A percentile compares a stretch with the other conserved stretches of the same genome.
Evolutionary conservation across 1,140 invertebrate genomes (phyloP).

Genomic region (Nephotettix cincticeps): DNA sequence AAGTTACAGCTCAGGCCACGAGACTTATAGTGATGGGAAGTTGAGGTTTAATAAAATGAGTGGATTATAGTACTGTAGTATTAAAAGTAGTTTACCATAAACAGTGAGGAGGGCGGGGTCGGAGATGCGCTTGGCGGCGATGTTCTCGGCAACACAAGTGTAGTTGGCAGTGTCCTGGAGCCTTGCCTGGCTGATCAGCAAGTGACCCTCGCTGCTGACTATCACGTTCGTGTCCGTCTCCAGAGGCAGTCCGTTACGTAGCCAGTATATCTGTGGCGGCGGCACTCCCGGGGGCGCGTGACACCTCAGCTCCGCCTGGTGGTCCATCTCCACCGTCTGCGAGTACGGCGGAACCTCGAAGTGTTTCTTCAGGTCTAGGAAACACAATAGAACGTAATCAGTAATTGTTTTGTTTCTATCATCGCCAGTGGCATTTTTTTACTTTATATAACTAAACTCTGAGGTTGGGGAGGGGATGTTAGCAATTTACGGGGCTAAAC

Average conservation of each 20-base stretch:
- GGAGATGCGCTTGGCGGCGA: constrained; percentile 82
- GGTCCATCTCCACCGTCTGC: constrained; percentile 78
- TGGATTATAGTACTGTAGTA: no score
- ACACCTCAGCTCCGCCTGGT: constrained; percentile 84
- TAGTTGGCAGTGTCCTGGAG: constrained; percentile 92
- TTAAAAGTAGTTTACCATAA: constrained; percentile 88
- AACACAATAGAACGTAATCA: no score
- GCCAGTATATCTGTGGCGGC: constrained; percentile 69
- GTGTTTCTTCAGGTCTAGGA: constrained; percentile 81
- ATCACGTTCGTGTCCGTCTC: constrained; percentile 42
- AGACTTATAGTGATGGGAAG: no score
- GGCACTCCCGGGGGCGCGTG: constrained; percentile 85
- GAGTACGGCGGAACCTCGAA: constrained; percentile 80
- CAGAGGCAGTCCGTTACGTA: constrained; percentile 37
- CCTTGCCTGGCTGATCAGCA: constrained; percentile 86
- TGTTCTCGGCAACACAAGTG: constrained; percentile 94
- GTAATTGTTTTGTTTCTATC: no score
- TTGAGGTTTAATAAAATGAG: no score
- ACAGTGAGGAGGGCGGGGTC: constrained; percentile 87
- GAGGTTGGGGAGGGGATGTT: no score
- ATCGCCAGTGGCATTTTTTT: no score
- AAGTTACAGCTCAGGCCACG: no score
- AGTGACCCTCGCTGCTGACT: constrained; percentile 51
- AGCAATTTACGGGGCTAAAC: no score
- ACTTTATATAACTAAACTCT: no score